phyloP scores from a whole-genome alignment of 1,140 invertebrate genomes.

The Brachionus sp. region DNA sequence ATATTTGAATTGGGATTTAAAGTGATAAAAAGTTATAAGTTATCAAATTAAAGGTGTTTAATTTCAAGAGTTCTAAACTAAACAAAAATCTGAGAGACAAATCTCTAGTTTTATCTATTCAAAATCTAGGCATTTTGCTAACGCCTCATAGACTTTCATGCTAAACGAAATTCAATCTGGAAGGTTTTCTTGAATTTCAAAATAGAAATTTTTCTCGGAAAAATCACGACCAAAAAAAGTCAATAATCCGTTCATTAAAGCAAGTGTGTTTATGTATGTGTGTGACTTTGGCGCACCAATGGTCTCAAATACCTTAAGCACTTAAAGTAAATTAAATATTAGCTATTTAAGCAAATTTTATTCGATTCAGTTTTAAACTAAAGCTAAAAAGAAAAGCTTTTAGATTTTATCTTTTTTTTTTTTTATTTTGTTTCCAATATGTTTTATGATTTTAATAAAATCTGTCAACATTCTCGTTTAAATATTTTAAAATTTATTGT shows the following conservation, averaged over 20 bases:
- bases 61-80: conserved; percentile 9
- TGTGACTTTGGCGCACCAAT: conserved; percentile 25
- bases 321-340: conserved; percentile 29
- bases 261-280: not conserved
- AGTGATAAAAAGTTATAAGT: conserved; percentile 19
- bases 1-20: conserved; percentile 29
- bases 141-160: not conserved
- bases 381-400: not conserved
- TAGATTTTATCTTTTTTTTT: conserved; percentile 29
- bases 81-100: not conserved
- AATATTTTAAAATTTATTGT: conserved; percentile 17
- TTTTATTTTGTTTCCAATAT: conserved; percentile 18
- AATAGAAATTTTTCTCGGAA: not conserved
- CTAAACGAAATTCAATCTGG: conserved; percentile 10
- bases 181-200: conserved; percentile 25
- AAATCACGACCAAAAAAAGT: not conserved
- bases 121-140: conserved; percentile 7
- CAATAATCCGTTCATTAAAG: conserved; percentile 17
- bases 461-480: conserved; percentile 17
- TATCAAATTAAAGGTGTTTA: conserved; percentile 42
- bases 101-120: conserved; percentile 1
- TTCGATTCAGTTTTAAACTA: not conserved
- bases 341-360: conserved; percentile 14
- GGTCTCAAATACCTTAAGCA: not conserved
- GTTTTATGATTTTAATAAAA: conserved; percentile 43